Evolutionary conservation across 1,140 invertebrate genomes (phyloP).

Genomic region (Drosophila ogumai): DNA sequence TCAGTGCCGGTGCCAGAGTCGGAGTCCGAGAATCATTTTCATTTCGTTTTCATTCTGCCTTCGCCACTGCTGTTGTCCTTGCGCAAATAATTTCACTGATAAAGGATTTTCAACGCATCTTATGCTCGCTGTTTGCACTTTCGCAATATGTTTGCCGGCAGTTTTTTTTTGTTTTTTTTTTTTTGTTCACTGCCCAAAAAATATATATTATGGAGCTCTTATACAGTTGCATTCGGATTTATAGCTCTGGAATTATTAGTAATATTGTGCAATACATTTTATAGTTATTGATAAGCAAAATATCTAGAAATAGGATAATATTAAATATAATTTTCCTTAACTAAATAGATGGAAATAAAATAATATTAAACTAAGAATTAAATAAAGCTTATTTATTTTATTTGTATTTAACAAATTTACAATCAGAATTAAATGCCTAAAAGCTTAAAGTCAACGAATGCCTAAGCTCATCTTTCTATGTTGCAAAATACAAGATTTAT

Average conservation of each 20-base stretch:
- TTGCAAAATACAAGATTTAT: not conserved
- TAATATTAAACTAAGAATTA: too few species aligned
- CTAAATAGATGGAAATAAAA: too few species aligned
- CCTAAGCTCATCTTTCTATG: not conserved
- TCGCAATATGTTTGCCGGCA: constrained; percentile 75
- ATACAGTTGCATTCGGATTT: not conserved
- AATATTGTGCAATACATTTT: constrained; percentile 1
- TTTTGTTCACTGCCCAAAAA: constrained; percentile 35
- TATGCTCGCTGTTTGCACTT: constrained; percentile 76
- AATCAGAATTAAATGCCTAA: not conserved
- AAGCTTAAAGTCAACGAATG: too few species aligned
- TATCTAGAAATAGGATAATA: too few species aligned
- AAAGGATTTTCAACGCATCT: constrained; percentile 83
- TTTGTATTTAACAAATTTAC: not conserved
- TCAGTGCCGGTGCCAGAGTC: not conserved
- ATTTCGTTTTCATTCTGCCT: constrained; percentile 32
- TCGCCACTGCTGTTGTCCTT: constrained; percentile 56
- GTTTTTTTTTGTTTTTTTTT: constrained; percentile 22
- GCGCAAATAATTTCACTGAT: constrained; percentile 81
- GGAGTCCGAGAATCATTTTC: constrained; percentile 17
- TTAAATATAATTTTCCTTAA: too few species aligned
- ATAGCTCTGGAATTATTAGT: not conserved
- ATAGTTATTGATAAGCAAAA: not conserved
- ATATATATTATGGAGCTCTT: constrained; percentile 39
- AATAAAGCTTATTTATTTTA: not conserved